These are phyloP conservation scores for Drosophila merina DNA, from an alignment of 2,888 invertebrate genomes.

Conservation along the genomic window DNA sequence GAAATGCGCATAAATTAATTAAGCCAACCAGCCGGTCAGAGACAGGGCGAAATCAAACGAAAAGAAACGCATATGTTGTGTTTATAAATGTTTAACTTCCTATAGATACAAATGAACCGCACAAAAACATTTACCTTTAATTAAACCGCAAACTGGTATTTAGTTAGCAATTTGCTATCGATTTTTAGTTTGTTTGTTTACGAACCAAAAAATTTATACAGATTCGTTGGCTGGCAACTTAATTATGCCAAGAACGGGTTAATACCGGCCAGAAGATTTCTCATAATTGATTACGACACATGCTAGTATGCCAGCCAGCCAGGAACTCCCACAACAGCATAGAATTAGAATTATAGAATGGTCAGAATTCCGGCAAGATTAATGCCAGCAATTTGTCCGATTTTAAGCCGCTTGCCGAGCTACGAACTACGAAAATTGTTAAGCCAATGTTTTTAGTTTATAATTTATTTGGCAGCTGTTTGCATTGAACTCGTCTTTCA, in stretches of 20 bases:
- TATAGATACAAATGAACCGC: conserved; percentile 33
- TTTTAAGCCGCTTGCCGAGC: conserved; percentile 41
- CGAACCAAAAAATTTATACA: conserved; percentile 46
- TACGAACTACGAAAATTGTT: conserved; percentile 27
- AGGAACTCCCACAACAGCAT: conserved; percentile 36
- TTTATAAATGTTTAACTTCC: conserved; percentile 47
- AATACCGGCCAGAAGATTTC: conserved; percentile 8
- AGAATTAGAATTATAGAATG: not conserved
- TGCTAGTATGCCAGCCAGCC: not conserved
- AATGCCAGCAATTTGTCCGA: conserved; percentile 57
- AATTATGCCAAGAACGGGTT: conserved; percentile 67
- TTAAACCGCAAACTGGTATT: conserved; percentile 64
- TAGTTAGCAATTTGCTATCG: conserved; percentile 42
- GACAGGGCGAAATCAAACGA: conserved; percentile 14
- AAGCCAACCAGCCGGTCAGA: conserved; percentile 24
- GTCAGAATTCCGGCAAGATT: too few species aligned
- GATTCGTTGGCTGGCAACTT: conserved; percentile 54
- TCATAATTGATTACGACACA: conserved; percentile 38
- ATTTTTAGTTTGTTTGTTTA: conserved; percentile 34
- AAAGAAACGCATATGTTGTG: conserved; percentile 26
- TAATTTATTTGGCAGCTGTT: conserved; percentile 70
- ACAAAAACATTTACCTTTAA: conserved; percentile 49
- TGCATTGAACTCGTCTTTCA: conserved; percentile 64
- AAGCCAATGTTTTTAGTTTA: conserved; percentile 34
- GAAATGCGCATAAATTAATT: conserved; percentile 78